Conservation (phyloP, 2,888 invertebrate species). For the Cinara cedri region DNA sequence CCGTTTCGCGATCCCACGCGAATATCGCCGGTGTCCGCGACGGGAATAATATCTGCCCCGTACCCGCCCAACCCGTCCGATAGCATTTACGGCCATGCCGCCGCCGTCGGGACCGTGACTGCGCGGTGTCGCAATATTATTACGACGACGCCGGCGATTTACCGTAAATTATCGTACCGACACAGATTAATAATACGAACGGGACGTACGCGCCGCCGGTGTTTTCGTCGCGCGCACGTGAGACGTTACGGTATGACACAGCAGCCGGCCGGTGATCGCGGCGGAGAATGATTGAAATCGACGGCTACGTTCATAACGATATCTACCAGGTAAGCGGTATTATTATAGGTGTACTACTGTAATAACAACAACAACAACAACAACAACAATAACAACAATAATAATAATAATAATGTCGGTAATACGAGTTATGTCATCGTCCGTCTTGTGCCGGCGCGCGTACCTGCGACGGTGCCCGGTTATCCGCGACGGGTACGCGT, state of each 20-base stretch:
- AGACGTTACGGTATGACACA: neutral
- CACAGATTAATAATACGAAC: neutral
- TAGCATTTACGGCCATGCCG: neutral
- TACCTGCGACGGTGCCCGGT: neutral
- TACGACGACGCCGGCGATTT: too few relatives aligned
- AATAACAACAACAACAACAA: too few relatives aligned
- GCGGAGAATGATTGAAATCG: constrained; percentile 31
- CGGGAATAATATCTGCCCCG: too few relatives aligned
- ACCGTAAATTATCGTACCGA: too few relatives aligned
- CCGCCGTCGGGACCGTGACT: neutral
- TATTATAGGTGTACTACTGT: neutral
- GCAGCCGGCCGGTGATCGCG: neutral
- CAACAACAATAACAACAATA: too few relatives aligned
- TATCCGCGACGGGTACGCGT: neutral
- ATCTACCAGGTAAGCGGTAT: neutral
- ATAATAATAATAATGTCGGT: neutral
- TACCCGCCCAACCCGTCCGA: neutral
- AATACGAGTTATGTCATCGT: neutral
- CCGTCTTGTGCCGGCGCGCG: too few relatives aligned
- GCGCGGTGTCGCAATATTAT: neutral
- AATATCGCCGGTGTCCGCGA: too few relatives aligned
- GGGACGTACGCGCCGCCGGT: too few relatives aligned
- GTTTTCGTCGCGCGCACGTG: neutral
- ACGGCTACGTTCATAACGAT: neutral
- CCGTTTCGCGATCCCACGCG: neutral